Evolutionary conservation across 2,113 vertebrate genomes (phyloP), one percentile per base, ranked within the genome.

Genomic region (Callopanchax toddi): DNA sequence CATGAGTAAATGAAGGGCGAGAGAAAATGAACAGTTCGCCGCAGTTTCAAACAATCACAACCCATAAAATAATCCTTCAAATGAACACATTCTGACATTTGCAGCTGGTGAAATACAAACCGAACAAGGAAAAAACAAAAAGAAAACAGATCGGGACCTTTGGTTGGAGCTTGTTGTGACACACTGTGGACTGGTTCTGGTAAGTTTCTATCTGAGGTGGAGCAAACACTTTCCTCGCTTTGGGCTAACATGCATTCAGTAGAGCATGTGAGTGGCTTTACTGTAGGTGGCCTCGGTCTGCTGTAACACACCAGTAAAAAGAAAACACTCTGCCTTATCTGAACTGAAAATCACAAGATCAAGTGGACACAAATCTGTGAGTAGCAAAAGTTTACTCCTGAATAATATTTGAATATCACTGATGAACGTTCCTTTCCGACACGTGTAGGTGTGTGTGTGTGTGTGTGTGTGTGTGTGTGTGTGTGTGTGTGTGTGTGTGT

Each of bases 311-410:
- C 13, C 11, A 20, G 16, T 58, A 56, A 68, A 49, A 61, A 20
- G 45, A 61, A 63, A 12, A 34, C 52, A 46, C 48, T n/a, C 9
- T 32, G 54, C 54, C 60, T 39, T 11, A 26, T 39, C 17, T 49
- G 15, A 60, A 55, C 42, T 46, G 49, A 72, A 77, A 67, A 15
- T 0, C 20, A 23, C 42, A 20, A 26, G 42, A 64, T 49, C 43
- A 67, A 58, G 44, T 45, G 73, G 84, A 78, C 50, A 49, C 65
- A 67, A 73, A 74, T 13, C 45, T 46, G 78, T 62, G 69, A 85
- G 80, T 70, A 79, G 74, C 51, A 75, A 76, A 83, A 78, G 74
- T 84, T 88, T 76, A 15, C 67, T 63, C 49, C 49, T 66, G 56
- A 80, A 72, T 60, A 72, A 64, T 13, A 79, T 67, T 13, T 64